Evolutionary conservation across 2,888 invertebrate species (phyloP).

Genomic region (Sinopyrophorus schimmeli): DNA sequence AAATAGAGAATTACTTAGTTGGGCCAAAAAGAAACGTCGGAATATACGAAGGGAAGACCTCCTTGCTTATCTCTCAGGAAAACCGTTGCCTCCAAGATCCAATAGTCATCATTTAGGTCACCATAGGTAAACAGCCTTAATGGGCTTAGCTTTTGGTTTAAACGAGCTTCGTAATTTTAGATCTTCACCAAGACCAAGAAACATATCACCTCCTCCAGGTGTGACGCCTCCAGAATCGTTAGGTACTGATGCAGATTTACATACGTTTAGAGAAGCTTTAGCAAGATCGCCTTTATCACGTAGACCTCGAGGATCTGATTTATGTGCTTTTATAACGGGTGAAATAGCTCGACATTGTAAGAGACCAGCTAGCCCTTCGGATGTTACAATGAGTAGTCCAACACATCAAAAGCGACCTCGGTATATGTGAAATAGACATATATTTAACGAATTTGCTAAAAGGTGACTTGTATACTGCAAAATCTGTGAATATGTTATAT

Average conservation of each 20-base stretch:
- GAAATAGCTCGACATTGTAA: conserved; percentile 76
- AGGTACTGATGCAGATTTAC: conserved; percentile 64
- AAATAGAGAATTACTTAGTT: conserved; percentile 74
- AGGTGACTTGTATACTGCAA: conserved; percentile 18
- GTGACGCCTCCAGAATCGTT: conserved; percentile 42
- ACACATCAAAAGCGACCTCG: conserved; percentile 74
- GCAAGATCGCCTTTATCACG: conserved; percentile 61
- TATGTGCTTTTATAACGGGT: conserved; percentile 72
- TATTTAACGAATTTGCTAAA: conserved; percentile 33
- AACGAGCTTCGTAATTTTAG: conserved; percentile 39
- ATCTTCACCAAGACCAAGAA: conserved; percentile 59
- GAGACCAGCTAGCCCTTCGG: conserved; percentile 68
- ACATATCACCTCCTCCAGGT: conserved; percentile 57
- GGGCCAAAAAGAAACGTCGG: conserved; percentile 73
- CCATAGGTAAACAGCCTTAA: conserved; percentile 2
- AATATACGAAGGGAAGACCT: conserved; percentile 77
- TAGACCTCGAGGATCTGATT: conserved; percentile 57
- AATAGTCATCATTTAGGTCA: conserved; percentile 51
- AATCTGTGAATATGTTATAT: conserved; percentile 24
- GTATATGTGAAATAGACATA: conserved; percentile 62
- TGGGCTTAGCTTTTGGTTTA: conserved; percentile 53
- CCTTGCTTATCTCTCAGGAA: conserved; percentile 75
- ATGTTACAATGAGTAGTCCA: conserved; percentile 78
- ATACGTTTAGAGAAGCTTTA: conserved; percentile 75
- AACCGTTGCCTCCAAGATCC: conserved; percentile 64